These are phyloP conservation scores for Papilio demoleus DNA, from an alignment of 2,888 invertebrate species.

Conservation along the genomic window DNA sequence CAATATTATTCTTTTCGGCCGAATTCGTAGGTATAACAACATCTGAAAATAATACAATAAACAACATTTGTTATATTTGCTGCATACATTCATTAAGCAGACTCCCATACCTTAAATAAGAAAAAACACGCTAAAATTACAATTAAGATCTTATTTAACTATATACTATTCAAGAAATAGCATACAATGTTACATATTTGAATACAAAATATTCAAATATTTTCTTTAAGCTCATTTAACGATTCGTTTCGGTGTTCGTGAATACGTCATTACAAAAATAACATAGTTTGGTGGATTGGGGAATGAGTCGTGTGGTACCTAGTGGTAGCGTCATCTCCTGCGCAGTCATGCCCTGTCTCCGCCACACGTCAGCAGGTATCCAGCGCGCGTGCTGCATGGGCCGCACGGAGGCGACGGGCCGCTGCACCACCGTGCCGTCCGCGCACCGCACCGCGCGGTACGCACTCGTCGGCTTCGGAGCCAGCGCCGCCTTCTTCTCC, in stretches of 20 bases:
- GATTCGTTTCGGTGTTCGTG: too few relatives aligned
- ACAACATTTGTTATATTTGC: too few relatives aligned
- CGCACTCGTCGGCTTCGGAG: constrained; percentile 82
- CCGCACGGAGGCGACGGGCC: constrained; percentile 88
- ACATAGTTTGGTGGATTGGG: too few relatives aligned
- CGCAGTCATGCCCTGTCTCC: constrained; percentile 96
- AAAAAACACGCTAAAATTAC: too few relatives aligned
- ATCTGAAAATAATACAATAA: constrained; percentile 82
- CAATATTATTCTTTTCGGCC: constrained; percentile 94
- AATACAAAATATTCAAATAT: too few relatives aligned
- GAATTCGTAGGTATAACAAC: constrained; percentile 97
- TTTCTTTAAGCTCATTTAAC: too few relatives aligned
- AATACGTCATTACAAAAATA: too few relatives aligned
- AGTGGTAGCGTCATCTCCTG: constrained; percentile 97
- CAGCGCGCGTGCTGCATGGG: constrained; percentile 93
- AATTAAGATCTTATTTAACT: too few relatives aligned
- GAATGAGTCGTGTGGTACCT: constrained; percentile 78
- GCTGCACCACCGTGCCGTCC: constrained; percentile 85
- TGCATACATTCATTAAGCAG: too few relatives aligned
- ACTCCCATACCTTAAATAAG: too few relatives aligned
- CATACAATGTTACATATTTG: too few relatives aligned
- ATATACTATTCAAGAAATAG: too few relatives aligned
- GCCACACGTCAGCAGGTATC: constrained; percentile 96
- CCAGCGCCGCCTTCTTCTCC: constrained; percentile 93
- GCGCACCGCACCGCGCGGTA: constrained; percentile 87